Evolutionary conservation across 2,888 invertebrate species (phyloP).

Genomic region (Sinotaia quadrata): DNA sequence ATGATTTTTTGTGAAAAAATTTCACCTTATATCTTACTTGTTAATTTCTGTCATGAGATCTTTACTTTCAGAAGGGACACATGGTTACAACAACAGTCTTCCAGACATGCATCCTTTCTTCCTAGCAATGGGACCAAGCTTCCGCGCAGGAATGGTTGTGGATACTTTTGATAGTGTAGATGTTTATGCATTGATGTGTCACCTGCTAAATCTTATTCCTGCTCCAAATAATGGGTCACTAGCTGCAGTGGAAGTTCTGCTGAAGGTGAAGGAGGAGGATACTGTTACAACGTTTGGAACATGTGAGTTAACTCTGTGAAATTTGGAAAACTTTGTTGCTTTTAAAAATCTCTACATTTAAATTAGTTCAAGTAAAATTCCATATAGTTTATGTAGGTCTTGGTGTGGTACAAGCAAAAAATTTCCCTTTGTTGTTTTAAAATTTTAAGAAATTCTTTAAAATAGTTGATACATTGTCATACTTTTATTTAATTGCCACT

Average conservation of each 20-base stretch:
- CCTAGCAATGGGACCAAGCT: conserved; percentile 78
- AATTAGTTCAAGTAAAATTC: too few species aligned
- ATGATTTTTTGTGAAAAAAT: too few species aligned
- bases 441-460: too few species aligned
- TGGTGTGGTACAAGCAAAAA: too few species aligned
- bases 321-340: too few species aligned
- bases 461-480: too few species aligned
- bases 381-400: too few species aligned
- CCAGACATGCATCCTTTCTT: conserved; percentile 81
- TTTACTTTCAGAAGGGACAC: conserved; percentile 62
- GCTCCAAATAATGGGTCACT: conserved; percentile 67
- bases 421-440: too few species aligned
- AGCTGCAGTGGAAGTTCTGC: conserved; percentile 44
- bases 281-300: conserved; percentile 47
- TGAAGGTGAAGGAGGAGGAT: conserved; percentile 16
- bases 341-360: too few species aligned
- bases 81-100: conserved; percentile 74
- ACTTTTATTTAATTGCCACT: too few species aligned
- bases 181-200: conserved; percentile 69
- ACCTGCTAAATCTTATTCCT: conserved; percentile 60
- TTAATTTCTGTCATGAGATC: too few species aligned
- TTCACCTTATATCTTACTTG: too few species aligned
- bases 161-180: conserved; percentile 66
- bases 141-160: conserved; percentile 55
- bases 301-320: conserved; percentile 54